Evolutionary conservation across 2,113 vertebrate species (phyloP), one percentile per base, ranked within the genome.

Genomic region (Paracanthobrama guichenoti): DNA sequence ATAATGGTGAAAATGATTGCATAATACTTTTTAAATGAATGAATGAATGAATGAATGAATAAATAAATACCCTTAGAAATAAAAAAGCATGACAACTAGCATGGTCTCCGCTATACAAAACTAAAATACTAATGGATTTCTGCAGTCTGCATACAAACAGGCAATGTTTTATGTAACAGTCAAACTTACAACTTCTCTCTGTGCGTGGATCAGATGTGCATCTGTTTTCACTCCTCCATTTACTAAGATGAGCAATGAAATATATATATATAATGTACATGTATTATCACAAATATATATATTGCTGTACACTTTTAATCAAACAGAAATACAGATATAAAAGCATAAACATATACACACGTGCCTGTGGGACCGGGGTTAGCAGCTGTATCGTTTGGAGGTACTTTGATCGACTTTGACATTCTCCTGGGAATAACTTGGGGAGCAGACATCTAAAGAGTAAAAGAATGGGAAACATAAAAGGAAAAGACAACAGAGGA

Each of bases 121-220:
- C 28, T 67, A 20, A 35, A 35, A 18, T 35, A 2, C 18, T 55
- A 18, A 55, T 55, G 12, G 8, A 9, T 20, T 67, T 67, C 18
- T 67, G 28, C 3, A 35, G 42, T 73, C 71, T 48, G n/a, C 24
- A 14, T 73, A 48, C 71, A 42, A 20, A 16, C 31, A 39, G 9
- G 20, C 12, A 35, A 35, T 53, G 10, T 39, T 22, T 2, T 8
- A 77, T 69, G 11, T 42, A 22, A n/a, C 18, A 11, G n/a, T 71
- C 42, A 79, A 60, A 89, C 92, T 85, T 84, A 96, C 95, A 93
- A 95, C 93, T 87, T 96, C 94, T 88, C 89, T 91, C n/a, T 92
- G 90, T 72, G 92, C 89, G 48, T 92, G 86, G 66, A 86, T 0
- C 16, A 59, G 12, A 12, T 88, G 74, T n/a, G 77, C 53, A 8